Percentiles rank a stretch among this genome's conserved stretches.
phyloP scores from a whole-genome alignment of 2,113 vertebrate species.

The Poeciliopsis retropinna region DNA sequence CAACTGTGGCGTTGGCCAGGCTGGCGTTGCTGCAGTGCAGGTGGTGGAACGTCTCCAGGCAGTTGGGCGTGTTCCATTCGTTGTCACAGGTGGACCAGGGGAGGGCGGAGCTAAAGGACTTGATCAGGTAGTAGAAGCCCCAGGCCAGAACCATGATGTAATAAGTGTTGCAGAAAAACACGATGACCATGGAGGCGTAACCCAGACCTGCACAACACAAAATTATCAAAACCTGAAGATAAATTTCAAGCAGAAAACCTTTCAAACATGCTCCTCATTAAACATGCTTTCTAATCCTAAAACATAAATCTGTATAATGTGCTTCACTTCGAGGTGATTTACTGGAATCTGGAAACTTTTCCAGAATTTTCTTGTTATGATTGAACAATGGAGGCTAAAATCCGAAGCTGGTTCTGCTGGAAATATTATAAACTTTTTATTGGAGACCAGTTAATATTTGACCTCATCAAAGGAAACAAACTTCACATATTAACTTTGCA shows the following conservation, averaged over 20 bases:
- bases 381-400: too few relatives aligned
- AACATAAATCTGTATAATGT: too few relatives aligned
- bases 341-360: too few relatives aligned
- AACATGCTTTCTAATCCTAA: too few relatives aligned
- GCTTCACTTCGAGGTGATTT: too few relatives aligned
- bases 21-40: conserved; percentile 74
- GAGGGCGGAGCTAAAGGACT: conserved; percentile 78
- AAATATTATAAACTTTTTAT: neutral
- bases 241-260: too few relatives aligned
- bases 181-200: conserved; percentile 85
- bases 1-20: conserved; percentile 63
- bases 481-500: neutral
- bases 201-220: conserved; percentile 74
- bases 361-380: too few relatives aligned
- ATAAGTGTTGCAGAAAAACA: conserved; percentile 88
- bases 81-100: conserved; percentile 85
- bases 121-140: conserved; percentile 85
- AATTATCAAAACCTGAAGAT: too few relatives aligned
- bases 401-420: neutral
- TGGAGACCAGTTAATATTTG: neutral
- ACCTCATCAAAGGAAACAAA: neutral
- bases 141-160: conserved; percentile 89
- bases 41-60: conserved; percentile 78
- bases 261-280: too few relatives aligned
- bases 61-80: conserved; percentile 80